These are phyloP conservation scores for Elachura formosa DNA, from an alignment of 2,113 vertebrate species.

Conservation along the genomic window DNA sequence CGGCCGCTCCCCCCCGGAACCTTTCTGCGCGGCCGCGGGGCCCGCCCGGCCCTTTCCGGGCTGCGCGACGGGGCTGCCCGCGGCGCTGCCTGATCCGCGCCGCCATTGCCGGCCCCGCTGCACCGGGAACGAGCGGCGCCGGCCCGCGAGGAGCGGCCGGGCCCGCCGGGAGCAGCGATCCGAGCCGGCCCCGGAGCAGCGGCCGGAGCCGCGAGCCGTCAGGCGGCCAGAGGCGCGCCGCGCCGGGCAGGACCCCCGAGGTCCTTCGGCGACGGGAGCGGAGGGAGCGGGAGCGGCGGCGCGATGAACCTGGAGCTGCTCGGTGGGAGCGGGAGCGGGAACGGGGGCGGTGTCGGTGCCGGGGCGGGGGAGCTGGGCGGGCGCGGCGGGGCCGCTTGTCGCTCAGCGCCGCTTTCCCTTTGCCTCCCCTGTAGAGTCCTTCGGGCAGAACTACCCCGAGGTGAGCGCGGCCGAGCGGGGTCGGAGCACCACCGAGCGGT, in stretches of 20 bases:
- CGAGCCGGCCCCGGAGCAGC: no score
- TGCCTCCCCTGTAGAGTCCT: conserved; percentile 82
- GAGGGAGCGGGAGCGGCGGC: background rate
- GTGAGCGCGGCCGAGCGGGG: conserved; percentile 75
- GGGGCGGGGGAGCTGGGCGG: background rate
- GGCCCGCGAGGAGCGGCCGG: no score
- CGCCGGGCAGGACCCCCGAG: background rate
- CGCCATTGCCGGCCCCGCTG: background rate
- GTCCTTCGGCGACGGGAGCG: background rate
- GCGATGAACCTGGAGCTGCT: background rate
- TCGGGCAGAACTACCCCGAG: conserved; percentile 98
- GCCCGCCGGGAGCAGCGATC: no score
- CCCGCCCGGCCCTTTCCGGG: background rate
- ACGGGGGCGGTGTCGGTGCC: background rate
- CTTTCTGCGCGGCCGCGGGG: background rate
- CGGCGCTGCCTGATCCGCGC: background rate
- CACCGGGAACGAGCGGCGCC: no score
- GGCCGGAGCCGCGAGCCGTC: no score
- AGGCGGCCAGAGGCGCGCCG: background rate
- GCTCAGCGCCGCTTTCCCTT: background rate
- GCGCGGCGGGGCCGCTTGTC: background rate
- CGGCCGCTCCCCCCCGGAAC: background rate
- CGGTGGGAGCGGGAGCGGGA: background rate
- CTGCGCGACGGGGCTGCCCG: background rate
- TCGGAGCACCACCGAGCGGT: background rate